phyloP scores from a whole-genome alignment of 2,797 vertebrate genomes.

The Vipera latastei region DNA sequence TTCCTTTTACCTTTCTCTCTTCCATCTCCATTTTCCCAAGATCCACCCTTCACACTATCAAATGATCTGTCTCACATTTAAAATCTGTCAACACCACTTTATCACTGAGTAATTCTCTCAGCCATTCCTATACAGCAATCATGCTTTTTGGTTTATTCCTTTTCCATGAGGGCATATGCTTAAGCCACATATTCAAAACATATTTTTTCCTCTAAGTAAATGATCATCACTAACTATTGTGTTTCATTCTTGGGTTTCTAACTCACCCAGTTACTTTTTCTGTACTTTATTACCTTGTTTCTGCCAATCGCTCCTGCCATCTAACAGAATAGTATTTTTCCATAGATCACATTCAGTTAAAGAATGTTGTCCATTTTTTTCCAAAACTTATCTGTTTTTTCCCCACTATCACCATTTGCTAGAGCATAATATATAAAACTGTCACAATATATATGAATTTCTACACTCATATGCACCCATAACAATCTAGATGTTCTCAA shows the following conservation, averaged over 20 bases:
- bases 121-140: neutral
- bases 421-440: neutral
- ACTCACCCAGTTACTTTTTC: neutral
- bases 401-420: neutral
- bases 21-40: neutral
- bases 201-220: neutral
- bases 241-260: neutral
- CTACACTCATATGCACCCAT: neutral
- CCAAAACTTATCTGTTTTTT: neutral
- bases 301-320: neutral
- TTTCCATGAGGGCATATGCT: neutral
- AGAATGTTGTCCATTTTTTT: neutral
- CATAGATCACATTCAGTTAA: neutral
- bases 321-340: neutral
- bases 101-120: neutral
- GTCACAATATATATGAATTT: neutral
- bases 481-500: neutral
- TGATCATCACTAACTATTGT: neutral
- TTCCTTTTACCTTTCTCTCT: neutral
- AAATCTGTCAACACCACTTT: neutral
- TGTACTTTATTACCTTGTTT: neutral
- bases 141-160: neutral
- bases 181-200: neutral
- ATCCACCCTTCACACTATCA: neutral
- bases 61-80: neutral